phyloP scores from a whole-genome alignment of 1,140 invertebrate species.

The Zaprionus davidi region DNA sequence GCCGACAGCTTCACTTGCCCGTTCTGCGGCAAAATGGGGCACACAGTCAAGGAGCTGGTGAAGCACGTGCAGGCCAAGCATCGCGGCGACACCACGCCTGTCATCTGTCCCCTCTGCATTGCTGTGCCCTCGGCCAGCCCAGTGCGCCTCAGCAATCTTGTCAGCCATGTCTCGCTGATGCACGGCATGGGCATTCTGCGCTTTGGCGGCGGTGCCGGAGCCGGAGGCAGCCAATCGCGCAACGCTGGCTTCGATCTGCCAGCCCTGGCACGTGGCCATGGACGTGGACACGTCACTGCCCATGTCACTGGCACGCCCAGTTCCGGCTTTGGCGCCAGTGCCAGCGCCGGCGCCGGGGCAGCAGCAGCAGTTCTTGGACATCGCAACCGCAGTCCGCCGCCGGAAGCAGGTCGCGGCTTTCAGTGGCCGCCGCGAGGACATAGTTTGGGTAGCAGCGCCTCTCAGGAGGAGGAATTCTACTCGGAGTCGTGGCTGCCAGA shows the following conservation, averaged over 20 bases:
- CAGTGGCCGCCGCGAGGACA: background rate
- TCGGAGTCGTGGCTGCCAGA: conserved; percentile 21
- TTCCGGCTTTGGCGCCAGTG: no score
- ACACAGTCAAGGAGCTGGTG: conserved; percentile 32
- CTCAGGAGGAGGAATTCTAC: conserved; percentile 18
- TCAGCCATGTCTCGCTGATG: conserved; percentile 22
- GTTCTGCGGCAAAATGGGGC: conserved; percentile 54
- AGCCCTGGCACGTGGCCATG: background rate
- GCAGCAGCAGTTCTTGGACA: background rate
- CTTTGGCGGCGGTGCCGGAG: background rate
- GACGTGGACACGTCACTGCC: background rate
- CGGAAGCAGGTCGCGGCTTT: background rate
- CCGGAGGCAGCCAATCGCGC: background rate
- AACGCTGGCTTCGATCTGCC: conserved; percentile 11
- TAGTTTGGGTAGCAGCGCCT: conserved; percentile 16
- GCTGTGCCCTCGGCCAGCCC: conserved; percentile 30
- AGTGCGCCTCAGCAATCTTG: conserved; percentile 19
- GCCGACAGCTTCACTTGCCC: conserved; percentile 70
- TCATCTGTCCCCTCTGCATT: conserved; percentile 63
- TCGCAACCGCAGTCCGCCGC: conserved; percentile 13
- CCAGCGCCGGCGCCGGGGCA: no score
- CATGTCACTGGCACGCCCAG: background rate
- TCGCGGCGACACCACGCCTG: conserved; percentile 5
- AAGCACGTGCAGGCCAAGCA: conserved; percentile 39
- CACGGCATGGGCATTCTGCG: conserved; percentile 28